Percentiles rank a stretch among this genome's conserved stretches.
Conservation (phyloP, 2,113 vertebrate species). For the Mohoua ochrocephala region DNA sequence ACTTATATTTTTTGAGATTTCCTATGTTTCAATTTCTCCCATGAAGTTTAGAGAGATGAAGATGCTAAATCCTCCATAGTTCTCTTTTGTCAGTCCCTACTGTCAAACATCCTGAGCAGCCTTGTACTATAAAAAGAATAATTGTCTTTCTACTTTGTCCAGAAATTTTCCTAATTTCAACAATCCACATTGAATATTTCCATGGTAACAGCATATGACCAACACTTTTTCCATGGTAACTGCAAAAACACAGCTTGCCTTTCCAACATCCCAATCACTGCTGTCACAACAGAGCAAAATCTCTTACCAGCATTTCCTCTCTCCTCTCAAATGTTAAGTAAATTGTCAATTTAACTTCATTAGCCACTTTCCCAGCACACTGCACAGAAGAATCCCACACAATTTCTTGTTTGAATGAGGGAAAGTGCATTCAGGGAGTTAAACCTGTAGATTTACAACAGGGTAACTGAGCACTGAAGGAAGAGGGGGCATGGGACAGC, state of each 20-base stretch:
- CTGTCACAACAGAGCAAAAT: slow-evolving; percentile 53
- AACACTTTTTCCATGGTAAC: slow-evolving; percentile 39
- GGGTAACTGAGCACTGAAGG: background rate
- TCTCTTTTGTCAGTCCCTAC: background rate
- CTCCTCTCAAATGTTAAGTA: background rate
- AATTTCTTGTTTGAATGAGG: background rate
- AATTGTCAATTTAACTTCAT: slow-evolving; percentile 47
- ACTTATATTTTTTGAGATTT: background rate
- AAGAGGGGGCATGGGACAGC: background rate
- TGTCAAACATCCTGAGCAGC: background rate
- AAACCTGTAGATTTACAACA: background rate
- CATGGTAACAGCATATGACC: slow-evolving; percentile 44
- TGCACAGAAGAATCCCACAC: background rate
- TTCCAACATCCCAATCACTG: background rate
- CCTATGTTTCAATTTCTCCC: background rate
- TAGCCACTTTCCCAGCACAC: background rate
- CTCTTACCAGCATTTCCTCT: background rate
- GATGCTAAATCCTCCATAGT: background rate
- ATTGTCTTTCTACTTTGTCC: slow-evolving; percentile 20
- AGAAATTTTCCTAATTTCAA: slow-evolving; percentile 50
- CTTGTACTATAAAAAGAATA: slow-evolving; percentile 10
- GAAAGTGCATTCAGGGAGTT: background rate
- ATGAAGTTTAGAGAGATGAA: background rate
- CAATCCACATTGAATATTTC: slow-evolving; percentile 16
- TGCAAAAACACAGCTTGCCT: background rate